Percentiles rank a stretch among this genome's conserved stretches.
Conservation (phyloP, 2,797 vertebrate genomes). For the Cetoscarus ocellatus region DNA sequence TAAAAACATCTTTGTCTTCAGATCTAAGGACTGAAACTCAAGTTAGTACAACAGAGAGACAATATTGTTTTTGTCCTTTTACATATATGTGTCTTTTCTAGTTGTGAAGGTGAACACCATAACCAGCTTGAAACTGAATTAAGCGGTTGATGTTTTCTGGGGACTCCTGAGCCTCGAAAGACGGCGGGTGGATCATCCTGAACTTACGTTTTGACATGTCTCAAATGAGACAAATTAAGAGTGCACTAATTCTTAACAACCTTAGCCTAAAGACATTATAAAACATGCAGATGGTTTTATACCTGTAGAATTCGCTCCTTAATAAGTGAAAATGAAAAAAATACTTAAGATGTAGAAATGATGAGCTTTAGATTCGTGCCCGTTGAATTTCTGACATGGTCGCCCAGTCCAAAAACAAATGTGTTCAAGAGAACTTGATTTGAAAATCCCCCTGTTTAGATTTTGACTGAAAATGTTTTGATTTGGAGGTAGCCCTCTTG, state of each 20-base stretch:
- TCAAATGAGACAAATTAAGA: slow-evolving; percentile 43
- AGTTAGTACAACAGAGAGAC: slow-evolving; percentile 78
- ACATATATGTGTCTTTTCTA: slow-evolving; percentile 43
- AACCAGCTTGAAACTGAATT: slow-evolving; percentile 75
- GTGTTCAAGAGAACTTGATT: slow-evolving; percentile 6
- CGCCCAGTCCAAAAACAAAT: slow-evolving; percentile 9
- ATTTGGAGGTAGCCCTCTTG: not conserved
- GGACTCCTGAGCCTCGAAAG: slow-evolving; percentile 38
- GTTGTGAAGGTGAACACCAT: slow-evolving; percentile 67
- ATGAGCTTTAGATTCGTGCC: slow-evolving; percentile 4
- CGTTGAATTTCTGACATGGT: not conserved
- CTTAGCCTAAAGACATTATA: slow-evolving; percentile 5
- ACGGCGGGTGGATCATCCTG: slow-evolving; percentile 15
- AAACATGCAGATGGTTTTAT: slow-evolving; percentile 21
- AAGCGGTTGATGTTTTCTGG: slow-evolving; percentile 60
- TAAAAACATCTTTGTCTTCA: slow-evolving; percentile 83
- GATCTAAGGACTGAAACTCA: slow-evolving; percentile 82
- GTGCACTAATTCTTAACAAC: slow-evolving; percentile 18
- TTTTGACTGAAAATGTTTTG: slow-evolving; percentile 2
- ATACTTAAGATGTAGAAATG: not conserved
- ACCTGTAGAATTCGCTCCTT: not conserved
- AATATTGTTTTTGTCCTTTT: slow-evolving; percentile 64
- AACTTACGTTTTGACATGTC: slow-evolving; percentile 17
- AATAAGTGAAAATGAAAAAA: not conserved
- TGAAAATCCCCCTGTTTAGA: slow-evolving; percentile 12